These are phyloP conservation scores for Drosophila ercepeae DNA, from an alignment of 1,140 invertebrate genomes.

Conservation along the genomic window DNA sequence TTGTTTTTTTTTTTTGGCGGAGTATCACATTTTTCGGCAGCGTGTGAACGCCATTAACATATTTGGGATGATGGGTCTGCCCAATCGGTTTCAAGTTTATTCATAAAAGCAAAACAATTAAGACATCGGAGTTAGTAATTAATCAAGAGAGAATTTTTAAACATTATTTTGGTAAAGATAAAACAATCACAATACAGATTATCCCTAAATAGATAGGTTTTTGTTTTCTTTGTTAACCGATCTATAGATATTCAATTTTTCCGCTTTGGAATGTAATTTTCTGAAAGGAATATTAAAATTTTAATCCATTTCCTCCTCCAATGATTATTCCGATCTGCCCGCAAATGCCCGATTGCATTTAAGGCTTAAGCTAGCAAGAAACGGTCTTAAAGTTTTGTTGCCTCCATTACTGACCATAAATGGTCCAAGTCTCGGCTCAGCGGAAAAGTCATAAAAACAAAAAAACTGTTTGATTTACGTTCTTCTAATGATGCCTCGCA, in stretches of 20 bases:
- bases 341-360: constrained; percentile 10
- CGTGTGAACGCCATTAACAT: constrained; percentile 62
- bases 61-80: constrained; percentile 4
- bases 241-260: not conserved
- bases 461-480: constrained; percentile 72
- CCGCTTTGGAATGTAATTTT: not conserved
- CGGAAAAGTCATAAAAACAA: constrained; percentile 38
- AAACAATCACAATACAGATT: no score
- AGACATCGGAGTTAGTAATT: constrained; percentile 36
- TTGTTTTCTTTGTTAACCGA: no score
- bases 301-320: not conserved
- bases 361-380: constrained; percentile 13
- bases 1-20: constrained; percentile 15
- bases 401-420: constrained; percentile 30
- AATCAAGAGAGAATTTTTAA: not conserved
- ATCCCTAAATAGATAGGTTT: no score
- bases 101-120: constrained; percentile 16
- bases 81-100: constrained; percentile 1
- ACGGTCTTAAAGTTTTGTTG: constrained; percentile 6
- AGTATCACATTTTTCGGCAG: constrained; percentile 54
- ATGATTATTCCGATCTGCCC: not conserved
- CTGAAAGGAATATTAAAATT: not conserved
- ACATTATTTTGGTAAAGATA: not conserved
- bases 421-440: constrained; percentile 18
- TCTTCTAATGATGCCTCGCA: constrained; percentile 72